Base-by-base conservation (phyloP, 2,797 vertebrate species). In the Diplodus sargus region DNA sequence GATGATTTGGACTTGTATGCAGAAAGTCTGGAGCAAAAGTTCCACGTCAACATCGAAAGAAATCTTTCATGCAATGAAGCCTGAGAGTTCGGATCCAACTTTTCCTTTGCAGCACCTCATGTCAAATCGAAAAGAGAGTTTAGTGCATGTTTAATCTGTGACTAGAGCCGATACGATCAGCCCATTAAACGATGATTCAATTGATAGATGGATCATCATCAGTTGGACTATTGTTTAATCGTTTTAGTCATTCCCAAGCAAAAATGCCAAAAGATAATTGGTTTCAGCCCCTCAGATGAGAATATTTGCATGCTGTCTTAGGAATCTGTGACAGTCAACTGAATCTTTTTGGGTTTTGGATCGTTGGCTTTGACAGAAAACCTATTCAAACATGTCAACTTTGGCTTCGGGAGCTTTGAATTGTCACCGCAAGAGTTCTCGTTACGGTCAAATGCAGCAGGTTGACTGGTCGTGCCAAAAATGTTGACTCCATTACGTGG, bases 11-110 rank as follows among this genome's bases (percentile, higher is more conserved):
- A 1, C 47, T 70, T 39, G 17, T 52, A 43, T 25, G 18, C 25
- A 43, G 45, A 70, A 73, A 16, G 18, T 57, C 77, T 67, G 1
- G 10, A 65, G 42, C 13, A 20, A 62, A 42, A 28, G 51, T 48
- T 65, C 12, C 63, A 53, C 63, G 48, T 60, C 6, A 11, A 25
- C 11, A n/a, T 2, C 16, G 3, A 15, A 43, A 28, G 9, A 28
- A 18, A 59, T 5, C 2, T n/a, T 56, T 49, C 30, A 6, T 14
- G 23, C 23, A 22, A n/a, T 17, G 4, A 49, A 17, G 39, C 14
- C 3, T 2, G 10, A 57, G 28, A 59, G 69, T 42, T 51, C 51
- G 57, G 6, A 13, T 10, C 52, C 56, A 64, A 48, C 52, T 34
- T 47, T 43, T 25, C 11, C 14, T 48, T 7, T 5, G 18, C 42